phyloP scores from a whole-genome alignment of 2,797 vertebrate species.

The Typhlichthys eigenmanni region DNA sequence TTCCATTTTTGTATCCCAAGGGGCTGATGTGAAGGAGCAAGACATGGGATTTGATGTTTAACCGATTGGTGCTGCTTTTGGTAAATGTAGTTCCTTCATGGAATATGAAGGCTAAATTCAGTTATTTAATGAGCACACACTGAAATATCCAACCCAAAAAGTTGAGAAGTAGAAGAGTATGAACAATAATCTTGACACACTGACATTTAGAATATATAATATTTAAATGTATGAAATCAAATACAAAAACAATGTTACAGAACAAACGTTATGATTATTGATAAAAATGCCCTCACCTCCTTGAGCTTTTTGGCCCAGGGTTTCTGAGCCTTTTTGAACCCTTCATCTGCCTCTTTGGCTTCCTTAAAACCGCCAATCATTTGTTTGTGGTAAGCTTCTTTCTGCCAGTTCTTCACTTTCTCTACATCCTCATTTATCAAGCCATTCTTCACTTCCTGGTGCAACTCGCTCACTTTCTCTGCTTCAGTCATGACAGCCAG shows the following conservation, averaged over 20 bases:
- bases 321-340: conserved; percentile 89
- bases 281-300: conserved; percentile 74
- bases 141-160: too few relatives aligned
- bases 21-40: too few relatives aligned
- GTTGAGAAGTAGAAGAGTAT: not conserved
- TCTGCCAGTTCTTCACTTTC: conserved; percentile 92
- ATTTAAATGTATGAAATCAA: not conserved
- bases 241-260: not conserved
- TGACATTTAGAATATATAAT: too few relatives aligned
- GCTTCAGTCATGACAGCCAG: conserved; percentile 84
- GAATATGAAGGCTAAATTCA: too few relatives aligned
- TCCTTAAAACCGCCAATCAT: conserved; percentile 91
- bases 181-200: not conserved
- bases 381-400: conserved; percentile 89
- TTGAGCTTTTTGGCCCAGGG: conserved; percentile 92
- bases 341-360: conserved; percentile 88
- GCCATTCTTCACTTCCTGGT: conserved; percentile 86
- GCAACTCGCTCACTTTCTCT: conserved; percentile 86
- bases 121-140: too few relatives aligned
- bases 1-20: not conserved
- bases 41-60: too few relatives aligned
- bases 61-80: too few relatives aligned
- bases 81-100: too few relatives aligned
- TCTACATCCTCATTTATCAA: conserved; percentile 84
- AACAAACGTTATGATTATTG: not conserved